Percentiles rank a stretch among this genome's conserved stretches.
phyloP scores from a whole-genome alignment of 2,888 invertebrate genomes.

The Drosophila buzzatii region DNA sequence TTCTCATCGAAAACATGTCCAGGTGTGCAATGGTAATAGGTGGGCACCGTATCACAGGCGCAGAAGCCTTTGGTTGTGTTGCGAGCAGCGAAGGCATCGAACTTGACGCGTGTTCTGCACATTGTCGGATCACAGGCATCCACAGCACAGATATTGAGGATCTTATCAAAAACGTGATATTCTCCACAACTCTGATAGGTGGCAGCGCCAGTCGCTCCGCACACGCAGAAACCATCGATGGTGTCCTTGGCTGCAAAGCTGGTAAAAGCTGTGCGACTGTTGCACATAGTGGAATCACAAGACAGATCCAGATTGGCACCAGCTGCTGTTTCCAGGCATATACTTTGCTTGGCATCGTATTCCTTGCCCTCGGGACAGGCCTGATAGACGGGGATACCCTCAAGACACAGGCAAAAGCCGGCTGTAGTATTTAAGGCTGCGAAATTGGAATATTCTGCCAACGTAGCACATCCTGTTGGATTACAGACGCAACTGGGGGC shows the following conservation, averaged over 20 bases:
- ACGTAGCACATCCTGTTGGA: conserved; percentile 22
- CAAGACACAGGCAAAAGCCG: conserved; percentile 52
- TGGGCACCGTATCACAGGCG: conserved; percentile 39
- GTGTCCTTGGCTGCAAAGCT: conserved; percentile 29
- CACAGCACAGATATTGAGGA: conserved; percentile 21
- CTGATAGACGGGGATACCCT: conserved; percentile 23
- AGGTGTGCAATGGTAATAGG: conserved; percentile 31
- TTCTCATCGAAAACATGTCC: conserved; percentile 29
- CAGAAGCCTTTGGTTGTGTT: conserved; percentile 59
- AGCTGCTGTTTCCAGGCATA: conserved; percentile 11
- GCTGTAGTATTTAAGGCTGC: conserved; percentile 32
- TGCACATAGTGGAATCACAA: conserved; percentile 45
- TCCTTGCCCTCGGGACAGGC: conserved; percentile 18
- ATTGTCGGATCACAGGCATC: conserved; percentile 41
- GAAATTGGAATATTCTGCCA: conserved; percentile 11
- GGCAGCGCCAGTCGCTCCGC: conserved; percentile 24
- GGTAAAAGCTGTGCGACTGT: not conserved
- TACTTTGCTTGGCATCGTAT: accelerated
- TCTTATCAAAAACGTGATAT: conserved; percentile 33
- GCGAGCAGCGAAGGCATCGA: conserved; percentile 43
- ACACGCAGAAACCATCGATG: conserved; percentile 30
- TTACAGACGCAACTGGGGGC: conserved; percentile 47
- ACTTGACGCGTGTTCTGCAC: conserved; percentile 29
- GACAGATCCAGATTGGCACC: not conserved
- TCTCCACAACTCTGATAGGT: conserved; percentile 22